phyloP scores from a whole-genome alignment of 1,140 invertebrate species.

The Drosophila eugracilis region DNA sequence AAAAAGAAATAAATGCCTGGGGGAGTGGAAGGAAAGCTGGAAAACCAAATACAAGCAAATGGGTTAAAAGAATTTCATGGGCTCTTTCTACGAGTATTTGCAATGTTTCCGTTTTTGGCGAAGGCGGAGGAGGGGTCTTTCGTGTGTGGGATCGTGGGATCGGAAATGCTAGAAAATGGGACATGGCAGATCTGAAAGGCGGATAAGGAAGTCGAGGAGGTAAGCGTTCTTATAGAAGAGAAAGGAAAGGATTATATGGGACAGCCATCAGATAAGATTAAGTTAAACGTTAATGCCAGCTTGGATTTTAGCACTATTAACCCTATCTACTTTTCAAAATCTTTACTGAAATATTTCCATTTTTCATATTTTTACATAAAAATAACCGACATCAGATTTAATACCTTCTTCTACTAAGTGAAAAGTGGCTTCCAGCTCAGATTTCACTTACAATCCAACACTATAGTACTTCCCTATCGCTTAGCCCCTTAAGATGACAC shows the following conservation, averaged over 20 bases:
- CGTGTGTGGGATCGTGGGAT: slow-evolving; percentile 64
- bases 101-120: slow-evolving; percentile 70
- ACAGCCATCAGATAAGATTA: slow-evolving; percentile 39
- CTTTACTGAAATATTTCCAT: not conserved
- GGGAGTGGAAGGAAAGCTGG: slow-evolving; percentile 40
- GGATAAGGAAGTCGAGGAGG: slow-evolving; percentile 45
- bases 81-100: slow-evolving; percentile 52
- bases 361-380: too few relatives aligned
- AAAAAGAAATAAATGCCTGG: slow-evolving; percentile 33
- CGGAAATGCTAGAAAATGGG: slow-evolving; percentile 64
- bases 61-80: slow-evolving; percentile 45
- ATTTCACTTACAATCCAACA: slow-evolving; percentile 3
- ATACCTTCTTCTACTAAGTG: too few relatives aligned
- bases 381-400: too few relatives aligned
- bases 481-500: slow-evolving; percentile 37
- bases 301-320: slow-evolving; percentile 11
- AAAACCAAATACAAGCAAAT: slow-evolving; percentile 43
- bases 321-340: not conserved
- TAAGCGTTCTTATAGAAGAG: slow-evolving; percentile 11
- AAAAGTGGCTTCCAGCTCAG: not conserved
- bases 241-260: slow-evolving; percentile 29
- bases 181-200: slow-evolving; percentile 39
- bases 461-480: slow-evolving; percentile 1
- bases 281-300: slow-evolving; percentile 27
- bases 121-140: slow-evolving; percentile 17